These are phyloP conservation scores for Rotaria magnacalcarata DNA, from an alignment of 2,888 invertebrate species.

Conservation along the genomic window DNA sequence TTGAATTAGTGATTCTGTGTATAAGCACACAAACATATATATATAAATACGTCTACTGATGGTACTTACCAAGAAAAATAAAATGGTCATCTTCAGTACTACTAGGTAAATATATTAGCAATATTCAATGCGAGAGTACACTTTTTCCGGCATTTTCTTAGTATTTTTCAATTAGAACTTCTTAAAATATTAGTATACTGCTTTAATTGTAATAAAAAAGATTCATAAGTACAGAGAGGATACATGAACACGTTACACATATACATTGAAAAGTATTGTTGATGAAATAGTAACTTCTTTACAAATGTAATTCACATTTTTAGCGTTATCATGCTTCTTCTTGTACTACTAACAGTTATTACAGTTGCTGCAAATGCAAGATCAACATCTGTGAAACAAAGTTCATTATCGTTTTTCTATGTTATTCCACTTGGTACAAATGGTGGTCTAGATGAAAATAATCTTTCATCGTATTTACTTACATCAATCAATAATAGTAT, in stretches of 20 bases:
- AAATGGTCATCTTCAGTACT: not conserved
- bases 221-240: too few species aligned
- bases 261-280: too few species aligned
- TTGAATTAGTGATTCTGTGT: not conserved
- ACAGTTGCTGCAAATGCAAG: not conserved
- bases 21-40: not conserved
- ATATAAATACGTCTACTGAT: not conserved
- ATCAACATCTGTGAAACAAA: not conserved
- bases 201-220: too few species aligned
- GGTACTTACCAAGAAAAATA: not conserved
- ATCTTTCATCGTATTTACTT: slow-evolving; percentile 8
- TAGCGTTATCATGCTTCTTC: not conserved
- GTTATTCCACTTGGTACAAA: not conserved
- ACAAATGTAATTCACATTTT: not conserved
- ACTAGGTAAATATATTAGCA: not conserved
- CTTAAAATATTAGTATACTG: too few species aligned
- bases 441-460: slow-evolving; percentile 10
- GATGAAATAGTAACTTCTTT: too few species aligned
- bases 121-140: too few species aligned
- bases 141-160: too few species aligned
- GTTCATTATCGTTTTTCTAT: not conserved
- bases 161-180: too few species aligned
- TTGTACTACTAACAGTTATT: not conserved
- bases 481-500: not conserved
- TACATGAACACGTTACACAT: too few species aligned